A percentile compares a stretch with the other conserved stretches of the same genome.
Conservation (phyloP, 2,797 vertebrate species). For the Petrocephalus sullivani region DNA sequence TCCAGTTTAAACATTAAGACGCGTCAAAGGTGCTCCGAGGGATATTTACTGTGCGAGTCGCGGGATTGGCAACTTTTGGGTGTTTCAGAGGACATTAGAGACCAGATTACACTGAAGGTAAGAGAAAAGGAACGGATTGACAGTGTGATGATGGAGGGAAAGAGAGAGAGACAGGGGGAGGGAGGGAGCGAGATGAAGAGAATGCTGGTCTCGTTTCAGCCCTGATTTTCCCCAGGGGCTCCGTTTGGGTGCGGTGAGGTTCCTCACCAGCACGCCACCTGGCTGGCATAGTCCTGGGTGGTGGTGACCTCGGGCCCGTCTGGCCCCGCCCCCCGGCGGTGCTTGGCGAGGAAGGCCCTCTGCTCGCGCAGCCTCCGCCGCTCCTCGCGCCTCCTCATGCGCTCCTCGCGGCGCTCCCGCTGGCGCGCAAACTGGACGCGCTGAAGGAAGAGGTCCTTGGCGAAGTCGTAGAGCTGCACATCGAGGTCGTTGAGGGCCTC, state of each 20-base stretch:
- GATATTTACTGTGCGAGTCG: slow-evolving; percentile 55
- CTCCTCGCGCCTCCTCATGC: slow-evolving; percentile 80
- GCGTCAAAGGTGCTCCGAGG: slow-evolving; percentile 57
- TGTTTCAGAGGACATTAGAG: slow-evolving; percentile 41
- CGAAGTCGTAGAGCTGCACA: slow-evolving; percentile 88
- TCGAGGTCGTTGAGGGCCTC: slow-evolving; percentile 91
- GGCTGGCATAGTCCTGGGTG: slow-evolving; percentile 94
- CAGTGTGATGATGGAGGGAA: slow-evolving; percentile 32
- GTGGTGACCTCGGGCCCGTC: slow-evolving; percentile 53
- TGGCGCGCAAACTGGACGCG: slow-evolving; percentile 89
- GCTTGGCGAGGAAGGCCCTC: slow-evolving; percentile 59
- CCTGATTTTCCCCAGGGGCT: slow-evolving; percentile 22
- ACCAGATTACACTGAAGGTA: slow-evolving; percentile 52
- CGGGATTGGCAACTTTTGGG: slow-evolving; percentile 51
- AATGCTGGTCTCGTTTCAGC: slow-evolving; percentile 24
- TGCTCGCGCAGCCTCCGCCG: slow-evolving; percentile 77
- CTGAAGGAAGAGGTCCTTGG: slow-evolving; percentile 92
- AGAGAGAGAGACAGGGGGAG: slow-evolving; percentile 29
- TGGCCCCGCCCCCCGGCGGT: slow-evolving; percentile 43
- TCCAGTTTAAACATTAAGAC: slow-evolving; percentile 59
- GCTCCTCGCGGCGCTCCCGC: slow-evolving; percentile 78
- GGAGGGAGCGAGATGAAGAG: slow-evolving; percentile 13
- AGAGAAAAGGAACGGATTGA: neutral
- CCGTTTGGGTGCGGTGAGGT: neutral
- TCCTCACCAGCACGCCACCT: slow-evolving; percentile 88